These are phyloP conservation scores for Ennomos fuscantarius DNA, from an alignment of 2,888 invertebrate genomes.

Conservation along the genomic window DNA sequence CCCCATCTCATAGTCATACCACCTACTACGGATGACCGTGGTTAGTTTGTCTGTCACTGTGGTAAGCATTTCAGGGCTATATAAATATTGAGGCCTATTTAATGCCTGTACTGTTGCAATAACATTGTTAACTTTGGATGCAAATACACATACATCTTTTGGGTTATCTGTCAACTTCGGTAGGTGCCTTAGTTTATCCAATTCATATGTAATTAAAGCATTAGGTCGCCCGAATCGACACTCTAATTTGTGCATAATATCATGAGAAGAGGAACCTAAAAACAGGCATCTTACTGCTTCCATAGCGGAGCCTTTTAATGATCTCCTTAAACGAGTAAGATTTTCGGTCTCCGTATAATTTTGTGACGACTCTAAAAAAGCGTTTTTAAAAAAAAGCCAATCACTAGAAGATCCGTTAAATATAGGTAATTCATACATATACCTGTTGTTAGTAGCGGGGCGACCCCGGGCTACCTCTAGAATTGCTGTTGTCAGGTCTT, in stretches of 20 bases:
- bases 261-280: neutral
- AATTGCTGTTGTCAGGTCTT: too few relatives aligned
- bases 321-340: neutral
- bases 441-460: too few relatives aligned
- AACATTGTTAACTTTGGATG: neutral
- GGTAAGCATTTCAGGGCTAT: too few relatives aligned
- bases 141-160: neutral
- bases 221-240: neutral
- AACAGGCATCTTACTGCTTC: neutral
- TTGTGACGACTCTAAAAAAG: neutral
- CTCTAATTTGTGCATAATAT: neutral
- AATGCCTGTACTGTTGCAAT: neutral
- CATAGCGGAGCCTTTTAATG: neutral
- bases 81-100: too few relatives aligned
- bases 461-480: too few relatives aligned
- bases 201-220: neutral
- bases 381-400: neutral
- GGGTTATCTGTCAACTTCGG: neutral
- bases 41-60: neutral
- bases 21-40: neutral
- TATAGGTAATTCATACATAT: neutral
- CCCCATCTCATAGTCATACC: neutral
- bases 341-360: neutral
- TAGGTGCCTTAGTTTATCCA: neutral
- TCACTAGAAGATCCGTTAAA: neutral